Percentiles rank a stretch among this genome's conserved stretches.
These are phyloP conservation scores for Tyto alba DNA, from an alignment of 2,113 vertebrate species.

Conservation along the genomic window DNA sequence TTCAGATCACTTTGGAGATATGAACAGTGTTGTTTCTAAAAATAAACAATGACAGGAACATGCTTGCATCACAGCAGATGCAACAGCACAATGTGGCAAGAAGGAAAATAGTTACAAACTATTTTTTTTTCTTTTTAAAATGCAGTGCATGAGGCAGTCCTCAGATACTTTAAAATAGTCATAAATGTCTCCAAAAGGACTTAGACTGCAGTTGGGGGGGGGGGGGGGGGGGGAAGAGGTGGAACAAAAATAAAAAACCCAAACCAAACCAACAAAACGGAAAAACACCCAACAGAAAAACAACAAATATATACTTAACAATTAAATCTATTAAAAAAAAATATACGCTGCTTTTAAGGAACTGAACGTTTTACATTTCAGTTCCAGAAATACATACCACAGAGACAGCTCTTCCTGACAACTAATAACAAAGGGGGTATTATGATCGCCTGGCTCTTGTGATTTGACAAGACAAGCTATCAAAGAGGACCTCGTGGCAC, in stretches of 20 bases:
- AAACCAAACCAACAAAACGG: too few species aligned
- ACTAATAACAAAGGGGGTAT: not conserved
- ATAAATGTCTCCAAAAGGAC: not conserved
- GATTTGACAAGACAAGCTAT: not conserved
- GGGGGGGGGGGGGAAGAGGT: too few species aligned
- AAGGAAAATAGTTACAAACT: not conserved
- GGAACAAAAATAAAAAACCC: too few species aligned
- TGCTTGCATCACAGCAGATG: not conserved
- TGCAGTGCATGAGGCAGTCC: not conserved
- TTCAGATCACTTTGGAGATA: not conserved
- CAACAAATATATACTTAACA: not conserved
- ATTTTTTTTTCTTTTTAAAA: not conserved
- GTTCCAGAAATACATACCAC: not conserved
- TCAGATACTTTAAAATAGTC: not conserved
- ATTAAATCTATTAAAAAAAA: not conserved
- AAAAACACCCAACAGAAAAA: not conserved
- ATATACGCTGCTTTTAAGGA: not conserved
- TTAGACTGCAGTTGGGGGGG: not conserved
- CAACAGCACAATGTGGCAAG: not conserved
- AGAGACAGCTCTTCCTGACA: not conserved
- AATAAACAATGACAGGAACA: slow-evolving; percentile 7
- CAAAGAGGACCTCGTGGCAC: not conserved
- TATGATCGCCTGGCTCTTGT: not conserved
- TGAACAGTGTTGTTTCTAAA: slow-evolving; percentile 17
- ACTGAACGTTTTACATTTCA: not conserved